These are phyloP conservation scores for Octopus sinensis DNA, from an alignment of 1,140 invertebrate species.

Conservation along the genomic window DNA sequence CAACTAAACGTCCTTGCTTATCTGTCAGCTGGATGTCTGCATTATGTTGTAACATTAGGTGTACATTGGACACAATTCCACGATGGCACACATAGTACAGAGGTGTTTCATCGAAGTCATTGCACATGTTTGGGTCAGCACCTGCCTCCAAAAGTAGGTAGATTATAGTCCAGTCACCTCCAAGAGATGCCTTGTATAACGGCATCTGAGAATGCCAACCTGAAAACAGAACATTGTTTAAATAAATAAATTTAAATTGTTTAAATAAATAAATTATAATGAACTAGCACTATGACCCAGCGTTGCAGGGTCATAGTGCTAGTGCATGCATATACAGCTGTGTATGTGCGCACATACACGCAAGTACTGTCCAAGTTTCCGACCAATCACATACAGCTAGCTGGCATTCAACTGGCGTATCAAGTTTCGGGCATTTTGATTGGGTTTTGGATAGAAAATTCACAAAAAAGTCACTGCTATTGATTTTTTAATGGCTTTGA, in stretches of 20 bases:
- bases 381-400: no score
- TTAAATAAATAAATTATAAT: background rate
- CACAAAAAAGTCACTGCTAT: no score
- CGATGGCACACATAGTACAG: constrained; percentile 48
- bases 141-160: constrained; percentile 40
- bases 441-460: no score
- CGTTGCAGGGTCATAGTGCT: no score
- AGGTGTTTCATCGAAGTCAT: constrained; percentile 49
- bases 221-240: constrained; percentile 21
- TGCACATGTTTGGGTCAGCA: constrained; percentile 44
- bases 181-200: constrained; percentile 48
- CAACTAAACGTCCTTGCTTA: constrained; percentile 35
- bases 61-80: constrained; percentile 40
- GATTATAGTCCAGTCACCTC: constrained; percentile 38
- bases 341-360: no score
- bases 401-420: no score
- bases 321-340: no score
- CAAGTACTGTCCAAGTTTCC: no score
- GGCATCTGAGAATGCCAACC: constrained; percentile 52
- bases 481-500: no score
- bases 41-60: constrained; percentile 41
- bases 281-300: no score
- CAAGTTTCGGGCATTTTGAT: no score
- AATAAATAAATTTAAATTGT: no score
- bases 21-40: constrained; percentile 39